Evolutionary conservation across 2,888 invertebrate genomes (phyloP).

Genomic region (Epirrita christyi): DNA sequence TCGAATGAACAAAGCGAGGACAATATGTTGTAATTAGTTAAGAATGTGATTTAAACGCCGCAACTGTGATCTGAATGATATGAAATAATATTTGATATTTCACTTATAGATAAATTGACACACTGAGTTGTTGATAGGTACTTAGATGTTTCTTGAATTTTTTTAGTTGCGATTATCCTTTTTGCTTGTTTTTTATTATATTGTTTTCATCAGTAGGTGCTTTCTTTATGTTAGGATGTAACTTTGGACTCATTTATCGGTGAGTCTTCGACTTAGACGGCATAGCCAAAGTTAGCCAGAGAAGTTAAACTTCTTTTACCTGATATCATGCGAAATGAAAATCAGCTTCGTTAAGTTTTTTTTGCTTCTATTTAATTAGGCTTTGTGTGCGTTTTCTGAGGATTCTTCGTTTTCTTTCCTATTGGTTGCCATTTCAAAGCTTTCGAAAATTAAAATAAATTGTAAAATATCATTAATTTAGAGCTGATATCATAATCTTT

Average conservation of each 20-base stretch:
- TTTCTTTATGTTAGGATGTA: slow-evolving; percentile 74
- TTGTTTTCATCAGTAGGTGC: slow-evolving; percentile 71
- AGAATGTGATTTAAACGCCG: slow-evolving; percentile 85
- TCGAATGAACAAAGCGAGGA: slow-evolving; percentile 78
- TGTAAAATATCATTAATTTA: slow-evolving; percentile 72
- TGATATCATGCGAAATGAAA: slow-evolving; percentile 41
- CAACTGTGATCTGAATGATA: slow-evolving; percentile 86
- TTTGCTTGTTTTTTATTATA: slow-evolving; percentile 56
- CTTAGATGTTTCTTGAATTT: slow-evolving; percentile 59
- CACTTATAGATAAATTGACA: slow-evolving; percentile 82
- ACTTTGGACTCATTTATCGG: slow-evolving; percentile 59
- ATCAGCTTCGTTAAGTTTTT: slow-evolving; percentile 38
- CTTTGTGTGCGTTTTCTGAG: slow-evolving; percentile 40
- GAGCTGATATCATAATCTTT: slow-evolving; percentile 70
- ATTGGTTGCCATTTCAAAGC: slow-evolving; percentile 62
- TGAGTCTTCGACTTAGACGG: slow-evolving; percentile 67
- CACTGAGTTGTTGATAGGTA: slow-evolving; percentile 69
- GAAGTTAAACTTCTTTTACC: slow-evolving; percentile 73
- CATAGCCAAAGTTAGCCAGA: slow-evolving; percentile 82
- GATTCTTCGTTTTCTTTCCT: slow-evolving; percentile 32
- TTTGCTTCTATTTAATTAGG: slow-evolving; percentile 42
- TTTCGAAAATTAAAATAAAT: slow-evolving; percentile 52
- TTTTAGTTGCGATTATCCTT: slow-evolving; percentile 42
- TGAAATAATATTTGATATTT: slow-evolving; percentile 85
- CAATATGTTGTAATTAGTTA: slow-evolving; percentile 83